Conservation (phyloP, 2,888 invertebrate genomes). For the Cantharis rustica region DNA sequence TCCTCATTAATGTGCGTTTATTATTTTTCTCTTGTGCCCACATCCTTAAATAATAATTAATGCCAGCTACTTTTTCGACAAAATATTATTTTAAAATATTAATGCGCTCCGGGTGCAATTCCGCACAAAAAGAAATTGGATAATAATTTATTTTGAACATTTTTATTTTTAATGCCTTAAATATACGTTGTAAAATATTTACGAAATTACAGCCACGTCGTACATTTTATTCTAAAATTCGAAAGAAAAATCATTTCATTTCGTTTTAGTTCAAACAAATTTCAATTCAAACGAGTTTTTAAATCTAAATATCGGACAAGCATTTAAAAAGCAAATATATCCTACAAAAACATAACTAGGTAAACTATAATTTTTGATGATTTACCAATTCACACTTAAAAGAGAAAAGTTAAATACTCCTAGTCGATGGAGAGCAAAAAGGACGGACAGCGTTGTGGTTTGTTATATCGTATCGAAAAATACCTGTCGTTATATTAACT, state of each 20-base stretch:
- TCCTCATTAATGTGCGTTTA: not conserved
- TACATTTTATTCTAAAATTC: not conserved
- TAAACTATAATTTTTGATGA: not conserved
- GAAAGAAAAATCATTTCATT: not conserved
- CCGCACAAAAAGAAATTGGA: not conserved
- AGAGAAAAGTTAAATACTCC: not conserved
- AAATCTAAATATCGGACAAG: slow-evolving; percentile 5
- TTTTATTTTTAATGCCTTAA: not conserved
- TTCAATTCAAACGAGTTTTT: not conserved
- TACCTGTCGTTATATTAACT: slow-evolving; percentile 36
- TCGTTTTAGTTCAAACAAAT: not conserved
- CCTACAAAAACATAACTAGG: slow-evolving; percentile 14
- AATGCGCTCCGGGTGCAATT: not conserved
- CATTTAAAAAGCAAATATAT: slow-evolving; percentile 25
- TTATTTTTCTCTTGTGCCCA: not conserved
- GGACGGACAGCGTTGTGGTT: not conserved
- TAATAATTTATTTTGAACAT: not conserved
- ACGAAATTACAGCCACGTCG: not conserved
- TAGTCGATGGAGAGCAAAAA: not conserved
- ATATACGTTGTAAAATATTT: not conserved
- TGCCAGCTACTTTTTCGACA: not conserved
- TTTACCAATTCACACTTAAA: slow-evolving; percentile 3
- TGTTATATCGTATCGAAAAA: slow-evolving; percentile 14
- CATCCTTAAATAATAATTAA: not conserved
- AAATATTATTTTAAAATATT: not conserved